Base-by-base conservation (phyloP, 2,888 invertebrate species). In the Patella caerulea region DNA sequence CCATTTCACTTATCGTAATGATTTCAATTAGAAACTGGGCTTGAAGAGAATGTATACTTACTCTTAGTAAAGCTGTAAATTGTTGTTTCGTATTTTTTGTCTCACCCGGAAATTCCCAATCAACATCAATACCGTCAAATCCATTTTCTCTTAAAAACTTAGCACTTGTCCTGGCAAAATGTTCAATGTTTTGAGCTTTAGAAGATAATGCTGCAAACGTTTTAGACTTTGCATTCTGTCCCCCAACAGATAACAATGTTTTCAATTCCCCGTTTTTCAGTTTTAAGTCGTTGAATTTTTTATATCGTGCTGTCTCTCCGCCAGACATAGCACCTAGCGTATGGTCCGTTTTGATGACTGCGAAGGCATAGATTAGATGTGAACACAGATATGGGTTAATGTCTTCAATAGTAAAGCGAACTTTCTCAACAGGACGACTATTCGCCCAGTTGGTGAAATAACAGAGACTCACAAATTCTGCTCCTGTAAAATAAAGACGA, bases 321-420 rank as follows among this genome's bases (percentile, higher is more conserved):
- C 19, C 12, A 9, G 73, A 29, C 24, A 24, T 65, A 19, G 65
- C 12, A 12, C 19, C 19, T 14, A 65, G 15, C 19, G 24, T 14
- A 24, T 24, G 24, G 3, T 71, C 55, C 14, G 12, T 54, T 12
- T 72, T 59, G 7, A 76, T 65, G 45, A 52, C 56, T 19, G 34
- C 76, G n/a, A 76, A 76, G 12, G 76, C 76, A 65, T 76, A 76
- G 56, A 76, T 73, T 54, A 76, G 53, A 65, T 76, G 76, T 19
- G 76, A 65, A 53, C 76, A 76, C 52, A 76, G 24, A 9, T 24
- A 55, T 53, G 76, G 53, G 72, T 76, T 73, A 19, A 76, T 69
- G 65, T 76, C 53, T n/a, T 76, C 65, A 3, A 72, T 17, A 11
- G 73, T 34, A 65, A 72, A 71, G n/a, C 76, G 73, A 45, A 69